These are phyloP conservation scores for Pseudolaguvia tuberculata DNA, from an alignment of 2,113 vertebrate genomes.

Conservation along the genomic window DNA sequence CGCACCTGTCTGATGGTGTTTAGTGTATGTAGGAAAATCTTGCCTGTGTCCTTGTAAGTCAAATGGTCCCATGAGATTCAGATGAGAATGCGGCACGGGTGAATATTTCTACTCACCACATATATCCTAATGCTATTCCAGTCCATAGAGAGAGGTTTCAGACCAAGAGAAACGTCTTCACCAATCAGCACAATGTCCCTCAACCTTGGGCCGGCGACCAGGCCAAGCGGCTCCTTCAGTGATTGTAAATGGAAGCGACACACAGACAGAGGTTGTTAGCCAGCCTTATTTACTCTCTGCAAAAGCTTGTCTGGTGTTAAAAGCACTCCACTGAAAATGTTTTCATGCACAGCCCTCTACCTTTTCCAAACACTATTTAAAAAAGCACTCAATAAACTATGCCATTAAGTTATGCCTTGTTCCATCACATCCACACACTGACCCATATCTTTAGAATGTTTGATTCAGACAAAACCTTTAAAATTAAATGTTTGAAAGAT, in stretches of 20 bases:
- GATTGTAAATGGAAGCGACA: slow-evolving; percentile 65
- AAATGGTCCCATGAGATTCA: slow-evolving; percentile 39
- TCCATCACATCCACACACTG: background rate
- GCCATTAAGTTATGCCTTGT: background rate
- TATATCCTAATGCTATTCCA: slow-evolving; percentile 40
- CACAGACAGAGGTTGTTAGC: slow-evolving; percentile 66
- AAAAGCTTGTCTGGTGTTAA: slow-evolving; percentile 28
- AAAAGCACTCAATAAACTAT: slow-evolving; percentile 5
- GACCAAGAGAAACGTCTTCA: slow-evolving; percentile 62
- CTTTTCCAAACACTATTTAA: slow-evolving; percentile 7
- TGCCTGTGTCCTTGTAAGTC: slow-evolving; percentile 47
- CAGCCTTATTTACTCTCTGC: slow-evolving; percentile 64
- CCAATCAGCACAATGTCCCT: slow-evolving; percentile 65
- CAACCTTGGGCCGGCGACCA: slow-evolving; percentile 63
- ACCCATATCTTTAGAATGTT: too few relatives aligned
- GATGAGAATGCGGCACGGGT: slow-evolving; percentile 24
- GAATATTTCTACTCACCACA: slow-evolving; percentile 19
- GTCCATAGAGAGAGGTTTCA: slow-evolving; percentile 37
- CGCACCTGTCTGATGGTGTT: slow-evolving; percentile 45
- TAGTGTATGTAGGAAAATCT: slow-evolving; percentile 43
- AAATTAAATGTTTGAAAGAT: background rate
- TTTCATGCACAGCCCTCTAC: slow-evolving; percentile 2
- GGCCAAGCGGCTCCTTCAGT: slow-evolving; percentile 58
- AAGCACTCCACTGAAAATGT: slow-evolving; percentile 7
- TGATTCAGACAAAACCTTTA: background rate